Conservation (phyloP, 2,113 vertebrate genomes). For the Mus spicilegus region DNA sequence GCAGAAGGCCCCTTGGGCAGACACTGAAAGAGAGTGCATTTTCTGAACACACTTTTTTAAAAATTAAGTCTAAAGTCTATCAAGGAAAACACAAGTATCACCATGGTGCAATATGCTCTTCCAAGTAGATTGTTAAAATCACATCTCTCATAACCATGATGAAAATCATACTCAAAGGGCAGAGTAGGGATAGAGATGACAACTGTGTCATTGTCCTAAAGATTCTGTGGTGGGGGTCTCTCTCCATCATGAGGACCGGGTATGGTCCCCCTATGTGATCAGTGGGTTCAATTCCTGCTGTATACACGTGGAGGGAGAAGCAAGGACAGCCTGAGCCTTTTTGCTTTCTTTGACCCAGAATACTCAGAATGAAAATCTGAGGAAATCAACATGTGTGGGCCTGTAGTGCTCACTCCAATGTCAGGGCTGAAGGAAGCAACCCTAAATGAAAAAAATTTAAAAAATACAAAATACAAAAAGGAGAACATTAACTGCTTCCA, state of each 20-base stretch:
- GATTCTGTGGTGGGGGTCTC: neutral
- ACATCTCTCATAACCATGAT: neutral
- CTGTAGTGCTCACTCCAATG: neutral
- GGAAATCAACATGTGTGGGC: neutral
- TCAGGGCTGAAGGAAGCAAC: neutral
- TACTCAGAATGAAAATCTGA: neutral
- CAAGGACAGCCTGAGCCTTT: neutral
- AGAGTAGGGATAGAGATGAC: neutral
- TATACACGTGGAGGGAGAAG: neutral
- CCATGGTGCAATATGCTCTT: neutral
- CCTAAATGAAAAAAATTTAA: neutral
- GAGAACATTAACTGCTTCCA: neutral
- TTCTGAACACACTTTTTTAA: neutral
- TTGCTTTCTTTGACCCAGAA: neutral
- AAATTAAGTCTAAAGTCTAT: neutral
- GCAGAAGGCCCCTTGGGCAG: neutral
- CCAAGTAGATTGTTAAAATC: neutral
- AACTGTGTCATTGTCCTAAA: neutral
- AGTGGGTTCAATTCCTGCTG: neutral
- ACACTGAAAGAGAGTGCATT: neutral
- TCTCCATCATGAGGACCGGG: neutral
- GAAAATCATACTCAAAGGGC: neutral
- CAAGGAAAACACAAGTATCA: neutral
- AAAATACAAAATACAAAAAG: neutral
- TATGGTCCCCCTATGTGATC: neutral